phyloP scores from a whole-genome alignment of 2,797 vertebrate species.

The Phyllotis vaccarum region DNA sequence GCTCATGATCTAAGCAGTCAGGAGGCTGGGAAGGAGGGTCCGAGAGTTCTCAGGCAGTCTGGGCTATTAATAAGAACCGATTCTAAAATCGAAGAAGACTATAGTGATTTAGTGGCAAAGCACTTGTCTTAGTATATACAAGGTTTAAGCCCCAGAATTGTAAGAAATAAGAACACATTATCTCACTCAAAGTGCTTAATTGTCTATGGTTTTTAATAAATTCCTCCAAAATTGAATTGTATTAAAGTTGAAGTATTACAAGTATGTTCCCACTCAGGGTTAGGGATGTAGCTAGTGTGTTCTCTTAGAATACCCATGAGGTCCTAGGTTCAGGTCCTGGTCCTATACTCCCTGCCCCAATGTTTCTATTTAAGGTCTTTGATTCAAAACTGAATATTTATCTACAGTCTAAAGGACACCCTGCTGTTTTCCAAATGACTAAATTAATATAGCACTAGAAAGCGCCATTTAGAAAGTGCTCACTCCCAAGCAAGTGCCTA shows the following conservation, averaged over 20 bases:
- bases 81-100: background rate
- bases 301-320: too few relatives aligned
- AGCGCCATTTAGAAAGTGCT: background rate
- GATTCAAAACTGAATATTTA: background rate
- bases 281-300: background rate
- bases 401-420: background rate
- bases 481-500: background rate
- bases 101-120: background rate
- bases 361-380: background rate
- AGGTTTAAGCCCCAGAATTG: background rate
- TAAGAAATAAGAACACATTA: background rate
- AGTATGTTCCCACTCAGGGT: background rate
- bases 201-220: slow-evolving; percentile 6
- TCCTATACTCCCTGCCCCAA: background rate
- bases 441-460: background rate
- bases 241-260: slow-evolving; percentile 17
- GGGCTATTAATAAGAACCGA: background rate
- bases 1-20: background rate
- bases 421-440: slow-evolving; percentile 29
- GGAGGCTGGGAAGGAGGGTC: background rate
- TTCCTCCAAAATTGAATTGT: background rate
- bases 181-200: background rate
- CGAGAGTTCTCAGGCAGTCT: background rate
- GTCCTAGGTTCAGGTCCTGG: background rate
- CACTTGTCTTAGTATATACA: background rate